These are phyloP conservation scores for Odiellus spinosus DNA, from an alignment of 2,888 invertebrate genomes.

Conservation along the genomic window DNA sequence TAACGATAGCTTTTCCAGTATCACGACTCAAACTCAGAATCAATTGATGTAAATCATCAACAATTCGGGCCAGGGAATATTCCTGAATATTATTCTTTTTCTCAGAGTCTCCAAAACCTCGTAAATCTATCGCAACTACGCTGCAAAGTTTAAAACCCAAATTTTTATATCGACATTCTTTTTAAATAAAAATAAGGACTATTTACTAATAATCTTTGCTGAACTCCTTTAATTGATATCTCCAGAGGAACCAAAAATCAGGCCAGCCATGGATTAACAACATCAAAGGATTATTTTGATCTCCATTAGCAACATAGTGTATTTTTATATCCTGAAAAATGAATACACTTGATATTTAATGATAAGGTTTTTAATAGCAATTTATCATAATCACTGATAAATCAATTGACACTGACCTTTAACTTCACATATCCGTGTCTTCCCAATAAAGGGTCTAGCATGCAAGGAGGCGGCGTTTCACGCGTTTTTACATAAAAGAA, in stretches of 20 bases:
- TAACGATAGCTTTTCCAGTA: constrained; percentile 26
- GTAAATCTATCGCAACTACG: constrained; percentile 54
- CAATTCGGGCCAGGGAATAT: neutral
- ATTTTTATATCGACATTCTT: too few relatives aligned
- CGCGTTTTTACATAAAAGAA: too few relatives aligned
- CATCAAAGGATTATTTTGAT: constrained; percentile 46
- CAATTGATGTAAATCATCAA: too few relatives aligned
- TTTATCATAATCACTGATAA: too few relatives aligned
- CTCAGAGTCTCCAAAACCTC: constrained; percentile 63
- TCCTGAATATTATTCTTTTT: constrained; percentile 38
- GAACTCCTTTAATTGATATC: constrained; percentile 49
- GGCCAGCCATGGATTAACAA: constrained; percentile 57
- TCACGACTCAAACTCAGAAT: too few relatives aligned
- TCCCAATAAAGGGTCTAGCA: too few relatives aligned
- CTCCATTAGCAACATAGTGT: constrained; percentile 52
- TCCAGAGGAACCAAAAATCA: constrained; percentile 62
- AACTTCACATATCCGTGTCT: too few relatives aligned
- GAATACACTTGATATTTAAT: too few relatives aligned
- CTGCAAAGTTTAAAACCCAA: constrained; percentile 32
- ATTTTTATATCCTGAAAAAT: constrained; percentile 46
- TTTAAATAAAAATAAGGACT: too few relatives aligned
- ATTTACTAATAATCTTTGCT: constrained; percentile 38
- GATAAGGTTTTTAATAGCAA: too few relatives aligned
- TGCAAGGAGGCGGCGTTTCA: too few relatives aligned
- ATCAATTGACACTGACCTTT: too few relatives aligned